These are phyloP conservation scores for Conomelus anceps DNA, from an alignment of 2,888 invertebrate genomes.

Conservation along the genomic window DNA sequence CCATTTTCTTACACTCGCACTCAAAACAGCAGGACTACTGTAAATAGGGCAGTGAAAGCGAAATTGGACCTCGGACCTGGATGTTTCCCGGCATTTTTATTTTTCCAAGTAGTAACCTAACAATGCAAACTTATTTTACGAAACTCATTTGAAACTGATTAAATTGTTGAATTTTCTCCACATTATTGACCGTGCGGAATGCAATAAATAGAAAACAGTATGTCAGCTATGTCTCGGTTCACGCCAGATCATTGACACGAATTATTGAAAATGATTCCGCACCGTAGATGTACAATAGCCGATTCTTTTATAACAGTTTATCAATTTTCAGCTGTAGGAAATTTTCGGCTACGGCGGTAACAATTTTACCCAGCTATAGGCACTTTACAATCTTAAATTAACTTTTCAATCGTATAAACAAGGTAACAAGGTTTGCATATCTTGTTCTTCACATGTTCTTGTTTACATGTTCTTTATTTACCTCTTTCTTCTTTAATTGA, in stretches of 20 bases:
- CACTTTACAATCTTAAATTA: neutral
- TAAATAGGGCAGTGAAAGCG: neutral
- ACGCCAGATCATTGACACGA: neutral
- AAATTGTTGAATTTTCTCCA: neutral
- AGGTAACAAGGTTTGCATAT: too few species aligned
- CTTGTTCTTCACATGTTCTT: too few species aligned
- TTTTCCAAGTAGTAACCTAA: neutral
- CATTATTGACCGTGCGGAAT: too few species aligned
- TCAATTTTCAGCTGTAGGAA: too few species aligned
- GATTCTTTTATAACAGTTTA: too few species aligned
- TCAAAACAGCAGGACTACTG: too few species aligned
- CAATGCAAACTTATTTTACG: neutral
- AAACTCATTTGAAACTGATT: neutral
- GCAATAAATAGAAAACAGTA: neutral
- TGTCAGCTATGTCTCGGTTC: neutral
- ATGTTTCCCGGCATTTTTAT: neutral
- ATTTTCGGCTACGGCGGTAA: too few species aligned
- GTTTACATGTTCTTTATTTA: too few species aligned
- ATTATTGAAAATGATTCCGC: neutral
- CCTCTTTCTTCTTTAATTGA: too few species aligned
- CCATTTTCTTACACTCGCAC: neutral
- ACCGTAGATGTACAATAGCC: too few species aligned
- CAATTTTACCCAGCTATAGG: neutral
- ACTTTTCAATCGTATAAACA: too few species aligned
- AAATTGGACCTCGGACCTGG: too few species aligned